Conservation (phyloP, 1,140 invertebrate genomes). For the Drosophila watanabei region DNA sequence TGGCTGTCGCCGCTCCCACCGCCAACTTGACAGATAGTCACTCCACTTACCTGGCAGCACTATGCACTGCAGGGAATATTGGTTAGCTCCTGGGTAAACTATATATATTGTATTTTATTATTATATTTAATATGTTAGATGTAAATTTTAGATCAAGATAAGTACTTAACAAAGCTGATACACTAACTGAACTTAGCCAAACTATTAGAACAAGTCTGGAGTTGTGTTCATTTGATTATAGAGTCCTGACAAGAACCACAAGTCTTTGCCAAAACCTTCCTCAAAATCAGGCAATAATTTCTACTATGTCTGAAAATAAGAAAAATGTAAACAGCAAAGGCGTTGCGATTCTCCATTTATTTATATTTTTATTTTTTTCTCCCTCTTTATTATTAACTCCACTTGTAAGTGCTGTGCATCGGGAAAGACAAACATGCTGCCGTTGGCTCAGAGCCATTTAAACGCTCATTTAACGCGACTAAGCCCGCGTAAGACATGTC, state of each 20-base stretch:
- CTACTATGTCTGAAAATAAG: neutral
- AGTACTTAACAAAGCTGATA: neutral
- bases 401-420: conserved; percentile 12
- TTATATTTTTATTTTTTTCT: conserved; percentile 1
- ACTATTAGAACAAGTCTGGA: neutral
- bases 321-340: conserved; percentile 29
- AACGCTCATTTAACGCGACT: conserved; percentile 61
- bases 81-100: neutral
- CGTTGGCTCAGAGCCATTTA: conserved; percentile 54
- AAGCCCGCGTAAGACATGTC: conserved; percentile 50
- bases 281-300: neutral
- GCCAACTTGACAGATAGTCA: conserved; percentile 44
- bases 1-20: conserved; percentile 43
- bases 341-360: conserved; percentile 16
- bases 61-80: conserved; percentile 15
- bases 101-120: no score
- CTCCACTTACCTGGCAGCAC: conserved; percentile 15
- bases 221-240: neutral
- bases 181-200: neutral
- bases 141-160: neutral
- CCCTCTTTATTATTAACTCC: conserved; percentile 27
- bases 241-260: neutral
- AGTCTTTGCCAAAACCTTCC: neutral
- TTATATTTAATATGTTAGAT: neutral
- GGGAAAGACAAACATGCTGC: conserved; percentile 21